These are phyloP conservation scores for Limenitis camilla DNA, from an alignment of 2,888 invertebrate species.

Conservation along the genomic window DNA sequence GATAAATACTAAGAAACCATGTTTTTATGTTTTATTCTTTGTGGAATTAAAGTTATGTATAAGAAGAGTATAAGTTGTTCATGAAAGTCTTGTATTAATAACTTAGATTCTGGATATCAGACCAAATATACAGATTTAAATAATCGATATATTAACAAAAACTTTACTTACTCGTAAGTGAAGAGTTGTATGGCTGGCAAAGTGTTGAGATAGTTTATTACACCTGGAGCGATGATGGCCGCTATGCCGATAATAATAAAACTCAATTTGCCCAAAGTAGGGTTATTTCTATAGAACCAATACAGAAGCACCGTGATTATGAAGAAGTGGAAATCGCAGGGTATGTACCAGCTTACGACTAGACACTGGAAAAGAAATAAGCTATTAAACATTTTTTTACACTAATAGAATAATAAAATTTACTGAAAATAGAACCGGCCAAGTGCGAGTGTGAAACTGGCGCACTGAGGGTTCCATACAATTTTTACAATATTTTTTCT, in stretches of 20 bases:
- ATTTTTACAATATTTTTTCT: too few relatives aligned
- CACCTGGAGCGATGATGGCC: conserved; percentile 67
- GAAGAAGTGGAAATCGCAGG: conserved; percentile 82
- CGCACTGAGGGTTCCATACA: too few relatives aligned
- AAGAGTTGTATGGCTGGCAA: conserved; percentile 72
- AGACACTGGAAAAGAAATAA: conserved; percentile 71
- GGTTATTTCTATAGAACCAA: conserved; percentile 54
- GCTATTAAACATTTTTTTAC: not conserved
- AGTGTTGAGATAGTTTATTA: conserved; percentile 63
- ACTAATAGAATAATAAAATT: too few relatives aligned
- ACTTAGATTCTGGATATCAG: too few relatives aligned
- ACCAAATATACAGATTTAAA: not conserved
- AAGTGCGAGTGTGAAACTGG: too few relatives aligned
- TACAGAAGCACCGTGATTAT: conserved; percentile 68
- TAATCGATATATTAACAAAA: not conserved
- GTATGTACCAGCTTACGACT: conserved; percentile 80
- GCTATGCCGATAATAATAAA: conserved; percentile 44
- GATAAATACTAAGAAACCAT: too few relatives aligned
- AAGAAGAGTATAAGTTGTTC: too few relatives aligned
- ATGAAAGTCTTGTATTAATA: too few relatives aligned
- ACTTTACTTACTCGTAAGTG: conserved; percentile 68
- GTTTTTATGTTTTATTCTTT: too few relatives aligned
- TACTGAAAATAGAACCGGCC: too few relatives aligned
- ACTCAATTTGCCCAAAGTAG: conserved; percentile 49
- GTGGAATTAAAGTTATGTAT: too few relatives aligned